Evolutionary conservation across 1,140 invertebrate genomes (phyloP).

Genomic region (Drosophila parabipectinata): DNA sequence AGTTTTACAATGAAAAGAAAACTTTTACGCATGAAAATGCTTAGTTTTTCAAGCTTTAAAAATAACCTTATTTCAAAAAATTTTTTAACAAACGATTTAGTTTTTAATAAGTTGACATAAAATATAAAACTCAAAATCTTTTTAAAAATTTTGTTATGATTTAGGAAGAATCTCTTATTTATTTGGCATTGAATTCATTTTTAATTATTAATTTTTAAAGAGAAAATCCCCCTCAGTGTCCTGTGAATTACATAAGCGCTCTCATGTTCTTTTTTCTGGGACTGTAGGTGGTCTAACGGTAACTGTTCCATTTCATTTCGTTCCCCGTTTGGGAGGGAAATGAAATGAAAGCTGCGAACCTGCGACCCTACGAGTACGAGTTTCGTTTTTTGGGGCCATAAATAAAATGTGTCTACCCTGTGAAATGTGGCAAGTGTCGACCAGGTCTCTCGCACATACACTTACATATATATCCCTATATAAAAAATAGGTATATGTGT

Average conservation of each 20-base stretch:
- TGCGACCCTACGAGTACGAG: constrained; percentile 38
- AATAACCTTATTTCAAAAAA: too few relatives aligned
- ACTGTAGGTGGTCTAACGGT: constrained; percentile 41
- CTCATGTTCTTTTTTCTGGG: constrained; percentile 3
- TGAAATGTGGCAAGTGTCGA: constrained; percentile 45
- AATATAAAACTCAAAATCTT: too few relatives aligned
- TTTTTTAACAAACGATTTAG: too few relatives aligned
- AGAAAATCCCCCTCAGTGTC: constrained; percentile 4
- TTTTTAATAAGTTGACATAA: too few relatives aligned
- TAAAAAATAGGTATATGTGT: background rate
- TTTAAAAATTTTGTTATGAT: too few relatives aligned
- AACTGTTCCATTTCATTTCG: constrained; percentile 69
- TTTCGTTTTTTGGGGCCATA: constrained; percentile 38
- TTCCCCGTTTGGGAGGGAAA: constrained; percentile 26
- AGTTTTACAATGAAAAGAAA: too few relatives aligned
- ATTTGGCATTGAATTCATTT: too few relatives aligned
- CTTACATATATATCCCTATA: background rate
- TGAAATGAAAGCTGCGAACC: constrained; percentile 21
- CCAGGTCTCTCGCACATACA: constrained; percentile 4
- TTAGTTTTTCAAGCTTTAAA: too few relatives aligned
- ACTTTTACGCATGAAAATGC: too few relatives aligned
- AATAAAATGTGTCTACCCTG: constrained; percentile 67
- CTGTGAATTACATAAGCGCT: constrained; percentile 55
- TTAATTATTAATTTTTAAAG: too few relatives aligned
- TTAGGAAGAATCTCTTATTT: too few relatives aligned